Percentiles rank a stretch among this genome's conserved stretches.
phyloP scores from a whole-genome alignment of 1,140 invertebrate species.

The Penaeus chinensis region DNA sequence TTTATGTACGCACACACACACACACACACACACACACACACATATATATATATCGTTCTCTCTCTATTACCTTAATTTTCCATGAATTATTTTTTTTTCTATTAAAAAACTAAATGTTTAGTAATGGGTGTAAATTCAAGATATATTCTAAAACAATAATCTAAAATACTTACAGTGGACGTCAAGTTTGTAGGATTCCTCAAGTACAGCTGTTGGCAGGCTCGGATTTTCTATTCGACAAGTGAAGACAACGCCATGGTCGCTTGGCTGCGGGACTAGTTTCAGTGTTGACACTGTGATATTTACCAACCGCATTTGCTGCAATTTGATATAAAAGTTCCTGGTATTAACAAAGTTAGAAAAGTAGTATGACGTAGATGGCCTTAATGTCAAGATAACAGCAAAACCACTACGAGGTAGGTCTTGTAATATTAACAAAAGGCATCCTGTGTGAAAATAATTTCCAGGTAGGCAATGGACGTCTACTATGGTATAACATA shows the following conservation, averaged over 20 bases:
- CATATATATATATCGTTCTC: background rate
- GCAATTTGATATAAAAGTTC: background rate
- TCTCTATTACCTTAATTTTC: too few species aligned
- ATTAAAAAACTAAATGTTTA: too few species aligned
- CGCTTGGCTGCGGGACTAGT: slow-evolving; percentile 69
- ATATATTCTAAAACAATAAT: background rate
- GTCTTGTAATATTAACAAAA: too few species aligned
- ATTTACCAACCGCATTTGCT: slow-evolving; percentile 50
- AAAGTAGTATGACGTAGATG: background rate
- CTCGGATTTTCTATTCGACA: slow-evolving; percentile 82
- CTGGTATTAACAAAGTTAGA: background rate
- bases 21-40: background rate
- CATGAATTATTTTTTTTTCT: too few species aligned
- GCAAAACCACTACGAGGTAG: background rate
- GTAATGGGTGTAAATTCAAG: background rate
- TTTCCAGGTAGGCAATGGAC: too few species aligned
- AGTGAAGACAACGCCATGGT: slow-evolving; percentile 83
- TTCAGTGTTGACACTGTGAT: slow-evolving; percentile 56
- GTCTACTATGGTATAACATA: too few species aligned
- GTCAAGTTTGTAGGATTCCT: slow-evolving; percentile 86
- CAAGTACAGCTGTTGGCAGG: slow-evolving; percentile 79
- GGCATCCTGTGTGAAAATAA: too few species aligned
- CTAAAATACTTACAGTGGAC: slow-evolving; percentile 82
- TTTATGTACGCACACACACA: background rate
- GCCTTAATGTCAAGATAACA: background rate